Base-by-base conservation (phyloP, 2,797 vertebrate genomes). In the Cyprinodon diabolis region DNA sequence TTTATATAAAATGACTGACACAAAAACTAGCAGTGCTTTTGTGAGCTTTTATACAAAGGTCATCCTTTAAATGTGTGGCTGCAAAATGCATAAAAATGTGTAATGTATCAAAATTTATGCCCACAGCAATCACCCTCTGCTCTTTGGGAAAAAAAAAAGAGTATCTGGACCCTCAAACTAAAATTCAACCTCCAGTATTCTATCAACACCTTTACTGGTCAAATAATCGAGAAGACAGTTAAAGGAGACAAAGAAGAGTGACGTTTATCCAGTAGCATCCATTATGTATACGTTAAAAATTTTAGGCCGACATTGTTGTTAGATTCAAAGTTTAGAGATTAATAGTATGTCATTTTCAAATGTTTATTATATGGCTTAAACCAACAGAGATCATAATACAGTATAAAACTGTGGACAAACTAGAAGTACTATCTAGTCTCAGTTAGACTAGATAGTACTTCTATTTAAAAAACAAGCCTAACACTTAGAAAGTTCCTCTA, bases 61-160 rank as follows among this genome's bases (percentile, higher is more conserved):
- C 69, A 62, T 69, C 45, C 48, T 52, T 72, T 15, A 52, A 52
- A 43, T n/a, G 58, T 52, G 58, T 25, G 15, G 40, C 54, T 69
- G 68, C 23, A 69, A 47, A 69, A 30, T 30, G 30, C 30, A 56
- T 56, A 69, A 69, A 69, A 43, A 47, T 13, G 12, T 3, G 35
- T 6, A 37, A 12, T 11, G 51, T 37, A 37, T 13, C 37, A 11
- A 65, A 65, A 65, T 65, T 37, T 21, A 65, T 45, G 45, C 21
- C 37, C 60, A 43, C 9, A 43, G 21, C 21, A 19, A n/a, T 43
- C 40, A 10, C 40, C 12, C 21, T 45, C 62, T 65, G 40, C 60
- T 72, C 10, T 30, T 56, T 73, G 47, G 51, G 37, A 17, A 3
- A 3, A 30, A 30, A 63, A 63, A 45, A 63, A 7, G 6, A 14